These are phyloP conservation scores for Paralichthys olivaceus DNA, from an alignment of 2,113 vertebrate species.

Conservation along the genomic window DNA sequence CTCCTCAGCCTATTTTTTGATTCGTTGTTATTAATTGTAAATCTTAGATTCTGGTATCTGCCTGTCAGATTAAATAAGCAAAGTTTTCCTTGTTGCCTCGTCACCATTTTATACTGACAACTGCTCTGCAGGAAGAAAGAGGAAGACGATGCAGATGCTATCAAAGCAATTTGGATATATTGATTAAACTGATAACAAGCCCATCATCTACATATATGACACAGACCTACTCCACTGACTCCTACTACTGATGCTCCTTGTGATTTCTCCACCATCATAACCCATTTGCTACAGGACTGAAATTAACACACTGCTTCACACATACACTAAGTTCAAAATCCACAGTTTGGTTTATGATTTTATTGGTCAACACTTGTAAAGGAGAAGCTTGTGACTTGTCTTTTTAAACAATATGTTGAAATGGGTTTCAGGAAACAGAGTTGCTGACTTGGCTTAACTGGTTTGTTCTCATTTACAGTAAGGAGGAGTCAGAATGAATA, in stretches of 20 bases:
- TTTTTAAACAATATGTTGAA: constrained; percentile 45
- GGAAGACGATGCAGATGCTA: background rate
- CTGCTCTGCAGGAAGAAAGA: too few species aligned
- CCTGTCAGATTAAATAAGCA: background rate
- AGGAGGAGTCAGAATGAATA: background rate
- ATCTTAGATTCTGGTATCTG: constrained; percentile 1
- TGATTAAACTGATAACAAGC: background rate
- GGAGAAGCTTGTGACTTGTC: constrained; percentile 30
- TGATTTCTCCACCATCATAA: background rate
- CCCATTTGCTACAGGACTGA: background rate
- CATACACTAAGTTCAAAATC: constrained; percentile 29
- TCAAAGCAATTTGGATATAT: background rate
- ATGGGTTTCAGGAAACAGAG: constrained; percentile 59
- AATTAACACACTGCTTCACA: background rate
- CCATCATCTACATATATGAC: background rate
- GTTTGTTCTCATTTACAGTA: background rate
- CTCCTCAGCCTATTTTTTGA: background rate
- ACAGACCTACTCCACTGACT: background rate
- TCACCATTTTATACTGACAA: background rate
- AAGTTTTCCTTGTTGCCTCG: background rate
- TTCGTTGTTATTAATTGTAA: background rate
- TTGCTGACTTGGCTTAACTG: constrained; percentile 30
- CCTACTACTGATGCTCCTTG: background rate
- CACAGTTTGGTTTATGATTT: constrained; percentile 3
- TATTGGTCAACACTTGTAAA: constrained; percentile 21